phyloP scores from a whole-genome alignment of 2,797 vertebrate species.

The Pseudochaenichthys georgianus region DNA sequence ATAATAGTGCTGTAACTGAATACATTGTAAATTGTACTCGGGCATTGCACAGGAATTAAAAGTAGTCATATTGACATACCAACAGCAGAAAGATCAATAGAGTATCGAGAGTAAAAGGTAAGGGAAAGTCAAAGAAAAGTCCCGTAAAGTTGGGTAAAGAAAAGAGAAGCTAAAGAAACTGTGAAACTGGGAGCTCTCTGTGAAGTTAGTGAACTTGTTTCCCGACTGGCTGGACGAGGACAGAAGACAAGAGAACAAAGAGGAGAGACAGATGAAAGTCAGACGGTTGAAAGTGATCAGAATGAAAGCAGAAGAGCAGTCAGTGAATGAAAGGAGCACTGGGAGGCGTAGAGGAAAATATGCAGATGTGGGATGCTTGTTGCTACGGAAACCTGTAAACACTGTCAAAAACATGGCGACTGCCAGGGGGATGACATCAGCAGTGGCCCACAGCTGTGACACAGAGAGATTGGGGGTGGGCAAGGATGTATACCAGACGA shows the following conservation, averaged over 20 bases:
- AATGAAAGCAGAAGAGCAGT: slow-evolving; percentile 11
- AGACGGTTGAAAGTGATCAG: background rate
- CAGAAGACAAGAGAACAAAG: background rate
- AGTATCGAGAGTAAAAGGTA: too few species aligned
- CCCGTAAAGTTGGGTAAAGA: too few species aligned
- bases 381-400: slow-evolving; percentile 77
- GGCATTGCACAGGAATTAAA: too few species aligned
- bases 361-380: slow-evolving; percentile 85
- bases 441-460: slow-evolving; percentile 74
- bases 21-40: too few species aligned
- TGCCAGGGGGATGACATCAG: slow-evolving; percentile 83
- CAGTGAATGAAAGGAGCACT: slow-evolving; percentile 19
- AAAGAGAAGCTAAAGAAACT: too few species aligned
- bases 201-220: too few species aligned
- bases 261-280: background rate
- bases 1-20: too few species aligned
- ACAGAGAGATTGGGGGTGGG: slow-evolving; percentile 32
- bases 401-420: slow-evolving; percentile 81
- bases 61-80: too few species aligned
- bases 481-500: slow-evolving; percentile 21
- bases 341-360: slow-evolving; percentile 51
- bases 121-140: too few species aligned
- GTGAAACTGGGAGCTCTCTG: too few species aligned
- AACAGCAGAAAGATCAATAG: too few species aligned
- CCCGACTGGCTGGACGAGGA: background rate